A percentile compares a stretch with the other conserved stretches of the same genome.
Evolutionary conservation across 2,888 invertebrate species (phyloP).

Genomic region (Micoletzkya japonica): DNA sequence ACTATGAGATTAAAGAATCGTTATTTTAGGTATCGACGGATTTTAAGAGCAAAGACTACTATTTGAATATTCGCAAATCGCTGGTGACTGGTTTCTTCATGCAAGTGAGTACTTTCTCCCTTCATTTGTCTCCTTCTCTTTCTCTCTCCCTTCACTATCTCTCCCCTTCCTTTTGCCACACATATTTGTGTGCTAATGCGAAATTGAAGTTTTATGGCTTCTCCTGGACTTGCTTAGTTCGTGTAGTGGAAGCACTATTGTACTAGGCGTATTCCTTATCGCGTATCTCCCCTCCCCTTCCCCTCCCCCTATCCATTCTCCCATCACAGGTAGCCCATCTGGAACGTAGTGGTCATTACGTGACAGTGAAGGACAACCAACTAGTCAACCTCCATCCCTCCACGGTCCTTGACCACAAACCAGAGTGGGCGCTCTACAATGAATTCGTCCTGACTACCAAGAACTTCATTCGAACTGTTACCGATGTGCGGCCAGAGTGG

Average conservation of each 20-base stretch:
- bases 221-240: no score
- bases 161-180: no score
- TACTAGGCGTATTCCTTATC: no score
- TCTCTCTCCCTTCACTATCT: no score
- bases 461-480: slow-evolving; percentile 97
- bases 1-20: not conserved
- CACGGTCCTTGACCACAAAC: slow-evolving; percentile 97
- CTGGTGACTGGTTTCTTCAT: slow-evolving; percentile 98
- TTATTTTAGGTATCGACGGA: slow-evolving; percentile 77
- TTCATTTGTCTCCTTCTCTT: no score
- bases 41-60: slow-evolving; percentile 95
- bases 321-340: slow-evolving; percentile 80
- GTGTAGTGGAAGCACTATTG: no score
- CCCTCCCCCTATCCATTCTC: not conserved
- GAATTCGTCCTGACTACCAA: slow-evolving; percentile 99
- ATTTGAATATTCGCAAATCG: slow-evolving; percentile 96
- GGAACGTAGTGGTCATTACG: slow-evolving; percentile 94
- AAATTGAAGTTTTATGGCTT: no score
- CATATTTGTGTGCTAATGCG: no score
- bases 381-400: slow-evolving; percentile 95
- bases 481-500: slow-evolving; percentile 89
- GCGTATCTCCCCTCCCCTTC: no score
- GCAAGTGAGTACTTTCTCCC: no score
- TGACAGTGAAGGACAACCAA: slow-evolving; percentile 99
- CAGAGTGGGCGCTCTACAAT: slow-evolving; percentile 99